phyloP scores from a whole-genome alignment of 2,797 vertebrate genomes.

The Sternarchorhynchus goeldii region DNA sequence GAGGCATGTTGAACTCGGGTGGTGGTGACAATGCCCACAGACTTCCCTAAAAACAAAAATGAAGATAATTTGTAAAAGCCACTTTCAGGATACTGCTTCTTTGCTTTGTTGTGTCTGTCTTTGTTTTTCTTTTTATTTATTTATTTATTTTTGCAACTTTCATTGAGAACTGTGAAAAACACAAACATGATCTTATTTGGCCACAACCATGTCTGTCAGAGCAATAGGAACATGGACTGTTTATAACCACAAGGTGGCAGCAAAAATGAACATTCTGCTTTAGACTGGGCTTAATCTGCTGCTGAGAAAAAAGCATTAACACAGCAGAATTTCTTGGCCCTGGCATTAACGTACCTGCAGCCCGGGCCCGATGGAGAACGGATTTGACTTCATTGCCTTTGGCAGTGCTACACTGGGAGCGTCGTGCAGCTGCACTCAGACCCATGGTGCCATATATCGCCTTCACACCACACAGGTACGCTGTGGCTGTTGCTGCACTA shows the following conservation, averaged over 20 bases:
- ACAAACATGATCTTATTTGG: too few relatives aligned
- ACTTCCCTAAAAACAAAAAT: conserved; percentile 69
- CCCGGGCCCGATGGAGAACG: conserved; percentile 74
- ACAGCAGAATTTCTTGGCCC: too few relatives aligned
- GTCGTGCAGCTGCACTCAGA: conserved; percentile 67
- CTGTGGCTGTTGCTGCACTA: conserved; percentile 80
- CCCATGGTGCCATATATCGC: conserved; percentile 80
- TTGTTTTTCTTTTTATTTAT: too few relatives aligned
- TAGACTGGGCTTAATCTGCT: not conserved
- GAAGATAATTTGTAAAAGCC: not conserved
- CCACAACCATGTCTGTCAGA: too few relatives aligned
- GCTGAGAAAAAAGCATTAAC: not conserved
- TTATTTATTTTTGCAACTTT: too few relatives aligned
- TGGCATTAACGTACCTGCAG: conserved; percentile 64
- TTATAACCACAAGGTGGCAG: not conserved
- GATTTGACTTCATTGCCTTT: conserved; percentile 75
- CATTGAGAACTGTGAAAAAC: too few relatives aligned
- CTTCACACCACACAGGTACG: conserved; percentile 80
- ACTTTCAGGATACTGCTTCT: too few relatives aligned
- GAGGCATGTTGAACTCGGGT: conserved; percentile 83
- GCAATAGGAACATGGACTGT: too few relatives aligned
- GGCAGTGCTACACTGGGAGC: conserved; percentile 60
- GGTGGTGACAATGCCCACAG: conserved; percentile 80
- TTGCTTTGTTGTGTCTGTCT: too few relatives aligned
- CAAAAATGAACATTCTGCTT: not conserved